Evolutionary conservation across 1,140 invertebrate genomes (phyloP), one percentile per base, ranked within the genome.

Genomic region (Pseudobourletiella spinata): DNA sequence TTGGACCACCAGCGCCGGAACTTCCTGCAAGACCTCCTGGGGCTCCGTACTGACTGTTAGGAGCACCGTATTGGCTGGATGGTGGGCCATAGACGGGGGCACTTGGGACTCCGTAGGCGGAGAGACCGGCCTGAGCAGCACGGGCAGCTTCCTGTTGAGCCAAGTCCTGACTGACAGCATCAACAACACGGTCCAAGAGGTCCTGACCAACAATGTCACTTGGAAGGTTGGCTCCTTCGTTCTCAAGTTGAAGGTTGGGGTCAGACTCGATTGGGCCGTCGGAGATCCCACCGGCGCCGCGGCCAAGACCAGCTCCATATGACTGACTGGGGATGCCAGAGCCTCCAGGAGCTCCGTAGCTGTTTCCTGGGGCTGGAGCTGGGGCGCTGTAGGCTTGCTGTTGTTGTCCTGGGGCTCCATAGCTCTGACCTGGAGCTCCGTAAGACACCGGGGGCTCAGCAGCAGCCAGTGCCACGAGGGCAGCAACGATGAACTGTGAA

Each of bases 121-220:
- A 14, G 22, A 32, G 28, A 4, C 28, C 28, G 8, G 11, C 22
- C 4, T 14, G 22, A 18, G 50, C 50, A 52, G 11, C 11, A 8
- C 28, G 4, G 28, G 52, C 52, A 35, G 52, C 52, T 39, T 30
- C 52, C 18, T 55, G 52, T 35, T 55, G 52, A 24, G 3, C 18
- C 28, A 55, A 32, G n/a, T 55, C 52, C 6, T 55, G 4, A 39
- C 28, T 35, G 6, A 55, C 3, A 55, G 18, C 52, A 8, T 55
- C 28, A 8, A 55, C 29, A 20, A 55, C 52, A 11, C 30, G 26
- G 52, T 55, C 30, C 30, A 55, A 55, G 20, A 55, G 52, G 6
- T 55, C 52, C 22, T 55, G 52, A 3, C 22, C 52, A 24, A 55
- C 18, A 20, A 55, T 29, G 25, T 35, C 52, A 35, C 30, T 55